Base-by-base conservation (phyloP, 1,140 invertebrate genomes). In the Drosophila bipectinata region DNA sequence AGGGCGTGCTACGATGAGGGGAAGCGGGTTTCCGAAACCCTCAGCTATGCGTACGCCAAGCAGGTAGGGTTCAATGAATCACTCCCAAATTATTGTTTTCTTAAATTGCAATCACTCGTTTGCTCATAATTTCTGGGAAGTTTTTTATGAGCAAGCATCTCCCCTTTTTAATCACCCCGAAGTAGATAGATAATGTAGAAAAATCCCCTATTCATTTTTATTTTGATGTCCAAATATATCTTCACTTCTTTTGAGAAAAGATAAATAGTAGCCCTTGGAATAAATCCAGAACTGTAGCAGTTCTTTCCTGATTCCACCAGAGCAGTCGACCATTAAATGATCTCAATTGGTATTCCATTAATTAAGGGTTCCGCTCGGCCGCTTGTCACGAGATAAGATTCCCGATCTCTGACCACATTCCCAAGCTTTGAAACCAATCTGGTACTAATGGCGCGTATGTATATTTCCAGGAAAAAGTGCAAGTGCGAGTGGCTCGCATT, bases 1-100 rank as follows among this genome's bases (percentile, higher is more conserved):
- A 93, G 99, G 72, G 97, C 98, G 1, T 99, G 99, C 93, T 99
- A 99, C 91, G 99, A 99, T 92, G 99, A 99, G 93, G 98, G 98
- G 1, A 99, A 99, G 93, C 93, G 99, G 57, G 98, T 99, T 4
- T 97, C 99, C 0, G 99, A 99, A 92, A 97, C 98, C 0, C 93
- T 99, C 30, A 98, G 97, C 73, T 99, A 99, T 92, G 98, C 99
- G 0, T 99, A 99, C 92, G 96, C 96, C 26, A 98, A 98, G 90
- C 98, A 99, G 85, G 90, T 90, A 48, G 54, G 51, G 8, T 28
- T 8, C 21, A 9, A 15, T 14, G 18, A 47, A 9, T 9, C 34
- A 37, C 34, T 10, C 9, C 9, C 34, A 4, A 18, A 18, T 18
- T 1, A 18, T 18, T 18, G 18, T 18, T 18, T 18, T 18, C 18